These are phyloP conservation scores for Cyanoliseus patagonus DNA, from an alignment of 2,113 vertebrate genomes.

Conservation along the genomic window DNA sequence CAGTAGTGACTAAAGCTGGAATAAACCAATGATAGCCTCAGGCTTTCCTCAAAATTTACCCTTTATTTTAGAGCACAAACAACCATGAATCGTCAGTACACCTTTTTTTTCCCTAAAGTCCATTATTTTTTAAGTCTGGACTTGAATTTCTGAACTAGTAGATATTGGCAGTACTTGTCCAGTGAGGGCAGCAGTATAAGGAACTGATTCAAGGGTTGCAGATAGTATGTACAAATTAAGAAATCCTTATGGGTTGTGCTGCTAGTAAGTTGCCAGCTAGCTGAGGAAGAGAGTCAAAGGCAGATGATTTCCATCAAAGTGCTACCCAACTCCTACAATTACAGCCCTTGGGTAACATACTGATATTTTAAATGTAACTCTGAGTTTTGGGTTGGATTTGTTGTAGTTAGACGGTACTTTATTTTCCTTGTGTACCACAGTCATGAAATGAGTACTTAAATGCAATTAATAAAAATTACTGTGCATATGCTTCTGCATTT, in stretches of 20 bases:
- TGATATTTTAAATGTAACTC: neutral
- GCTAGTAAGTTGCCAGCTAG: neutral
- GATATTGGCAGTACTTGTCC: neutral
- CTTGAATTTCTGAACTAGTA: neutral
- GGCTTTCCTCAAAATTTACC: neutral
- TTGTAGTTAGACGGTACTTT: neutral
- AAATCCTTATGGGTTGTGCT: neutral
- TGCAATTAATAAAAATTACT: constrained; percentile 28
- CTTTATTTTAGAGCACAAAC: constrained; percentile 7
- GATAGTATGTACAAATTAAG: neutral
- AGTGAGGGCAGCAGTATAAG: neutral
- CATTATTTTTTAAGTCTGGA: neutral
- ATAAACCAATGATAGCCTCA: neutral
- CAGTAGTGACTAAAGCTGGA: neutral
- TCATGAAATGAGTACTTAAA: constrained; percentile 48
- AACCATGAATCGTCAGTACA: neutral
- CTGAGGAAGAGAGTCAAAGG: neutral
- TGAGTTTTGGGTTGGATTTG: neutral
- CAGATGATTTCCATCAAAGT: constrained; percentile 10
- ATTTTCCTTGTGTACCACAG: constrained; percentile 20
- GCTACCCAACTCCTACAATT: neutral
- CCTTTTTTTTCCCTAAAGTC: neutral
- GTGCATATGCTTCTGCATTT: neutral
- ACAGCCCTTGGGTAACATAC: neutral
- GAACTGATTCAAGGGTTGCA: neutral